A percentile compares a stretch with the other conserved stretches of the same genome.
phyloP scores from a whole-genome alignment of 2,888 invertebrate genomes.

The Amaurobius ferox region DNA sequence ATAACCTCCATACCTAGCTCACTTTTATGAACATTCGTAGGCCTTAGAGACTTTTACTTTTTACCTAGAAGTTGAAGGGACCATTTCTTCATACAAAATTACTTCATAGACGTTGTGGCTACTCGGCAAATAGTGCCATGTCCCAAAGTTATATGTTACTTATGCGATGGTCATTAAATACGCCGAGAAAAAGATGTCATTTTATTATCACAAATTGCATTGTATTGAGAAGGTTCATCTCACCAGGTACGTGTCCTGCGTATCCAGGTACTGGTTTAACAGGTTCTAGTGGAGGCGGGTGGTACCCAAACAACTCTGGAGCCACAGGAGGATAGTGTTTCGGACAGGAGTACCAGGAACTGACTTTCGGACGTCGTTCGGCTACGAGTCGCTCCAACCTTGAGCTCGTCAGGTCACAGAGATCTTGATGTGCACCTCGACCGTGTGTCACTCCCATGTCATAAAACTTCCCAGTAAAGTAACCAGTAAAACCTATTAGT shows the following conservation, averaged over 20 bases:
- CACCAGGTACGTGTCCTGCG: conserved; percentile 52
- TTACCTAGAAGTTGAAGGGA: too few relatives aligned
- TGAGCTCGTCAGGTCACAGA: conserved; percentile 50
- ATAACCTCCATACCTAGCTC: too few relatives aligned
- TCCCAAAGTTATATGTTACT: too few relatives aligned
- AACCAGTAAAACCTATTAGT: conserved; percentile 41
- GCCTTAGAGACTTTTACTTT: too few relatives aligned
- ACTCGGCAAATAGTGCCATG: too few relatives aligned
- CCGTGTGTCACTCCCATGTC: conserved; percentile 47
- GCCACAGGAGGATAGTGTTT: conserved; percentile 23
- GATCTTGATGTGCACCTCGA: conserved; percentile 42
- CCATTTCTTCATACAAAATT: too few relatives aligned
- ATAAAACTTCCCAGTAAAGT: conserved; percentile 47
- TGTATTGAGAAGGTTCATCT: too few relatives aligned
- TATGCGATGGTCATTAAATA: too few relatives aligned
- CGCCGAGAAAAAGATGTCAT: too few relatives aligned
- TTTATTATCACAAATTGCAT: too few relatives aligned
- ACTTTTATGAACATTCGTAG: too few relatives aligned
- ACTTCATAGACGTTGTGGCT: too few relatives aligned
- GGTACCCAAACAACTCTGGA: conserved; percentile 22
- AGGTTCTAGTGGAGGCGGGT: conserved; percentile 12
- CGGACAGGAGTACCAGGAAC: conserved; percentile 43
- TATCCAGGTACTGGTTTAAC: conserved; percentile 47
- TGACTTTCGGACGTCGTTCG: conserved; percentile 49
- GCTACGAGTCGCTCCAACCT: conserved; percentile 37